Percentiles rank a stretch among this genome's conserved stretches.
phyloP scores from a whole-genome alignment of 2,797 vertebrate genomes.

The Hydrolagus colliei region DNA sequence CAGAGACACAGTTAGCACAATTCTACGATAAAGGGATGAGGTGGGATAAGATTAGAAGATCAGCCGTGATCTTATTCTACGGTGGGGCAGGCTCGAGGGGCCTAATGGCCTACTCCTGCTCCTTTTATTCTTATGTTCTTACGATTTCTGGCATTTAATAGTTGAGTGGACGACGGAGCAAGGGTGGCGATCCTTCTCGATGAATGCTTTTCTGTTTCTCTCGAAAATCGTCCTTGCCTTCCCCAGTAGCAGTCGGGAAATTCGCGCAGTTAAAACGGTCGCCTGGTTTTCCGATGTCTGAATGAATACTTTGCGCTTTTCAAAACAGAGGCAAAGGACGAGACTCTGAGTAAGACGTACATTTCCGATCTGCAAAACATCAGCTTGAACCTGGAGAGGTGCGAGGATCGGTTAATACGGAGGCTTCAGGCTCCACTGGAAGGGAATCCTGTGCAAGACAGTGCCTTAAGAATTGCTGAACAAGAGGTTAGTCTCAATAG shows the following conservation, averaged over 20 bases:
- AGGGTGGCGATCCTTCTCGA: background rate
- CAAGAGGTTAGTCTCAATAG: constrained; percentile 71
- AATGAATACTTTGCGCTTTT: background rate
- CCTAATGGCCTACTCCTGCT: too few species aligned
- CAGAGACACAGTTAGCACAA: too few species aligned
- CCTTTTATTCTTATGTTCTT: too few species aligned
- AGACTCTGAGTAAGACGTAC: constrained; percentile 71
- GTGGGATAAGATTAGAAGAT: too few species aligned
- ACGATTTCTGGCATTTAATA: too few species aligned
- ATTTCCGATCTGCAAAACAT: constrained; percentile 83
- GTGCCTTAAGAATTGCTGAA: constrained; percentile 65
- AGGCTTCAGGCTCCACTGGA: constrained; percentile 61
- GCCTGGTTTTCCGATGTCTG: background rate
- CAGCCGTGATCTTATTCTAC: too few species aligned
- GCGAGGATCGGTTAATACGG: constrained; percentile 70
- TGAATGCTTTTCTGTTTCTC: background rate
- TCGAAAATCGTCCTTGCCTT: background rate
- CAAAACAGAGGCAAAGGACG: constrained; percentile 82
- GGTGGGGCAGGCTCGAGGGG: too few species aligned
- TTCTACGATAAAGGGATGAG: too few species aligned
- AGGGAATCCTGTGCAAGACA: constrained; percentile 55
- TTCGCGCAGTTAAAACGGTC: background rate
- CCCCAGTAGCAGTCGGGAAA: background rate
- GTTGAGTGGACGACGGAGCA: too few species aligned
- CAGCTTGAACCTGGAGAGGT: constrained; percentile 67